These are phyloP conservation scores for Tapirus terrestris DNA, from an alignment of 2,113 vertebrate genomes.

Conservation along the genomic window DNA sequence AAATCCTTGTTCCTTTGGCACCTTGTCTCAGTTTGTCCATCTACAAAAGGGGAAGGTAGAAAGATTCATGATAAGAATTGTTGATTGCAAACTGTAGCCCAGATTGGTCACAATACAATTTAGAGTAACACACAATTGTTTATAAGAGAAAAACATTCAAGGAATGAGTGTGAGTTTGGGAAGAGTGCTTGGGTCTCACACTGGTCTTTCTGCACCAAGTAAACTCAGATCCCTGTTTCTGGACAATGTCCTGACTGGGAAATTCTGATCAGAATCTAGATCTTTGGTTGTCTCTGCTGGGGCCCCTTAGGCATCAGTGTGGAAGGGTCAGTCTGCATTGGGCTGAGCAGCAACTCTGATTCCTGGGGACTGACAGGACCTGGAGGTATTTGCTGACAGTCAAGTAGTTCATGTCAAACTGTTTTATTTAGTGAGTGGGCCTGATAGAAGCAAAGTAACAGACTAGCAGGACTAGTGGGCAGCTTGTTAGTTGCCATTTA, in stretches of 20 bases:
- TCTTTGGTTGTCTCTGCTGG: constrained; percentile 3
- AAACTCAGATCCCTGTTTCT: background rate
- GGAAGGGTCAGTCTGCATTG: background rate
- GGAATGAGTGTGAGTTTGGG: background rate
- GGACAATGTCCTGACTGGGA: background rate
- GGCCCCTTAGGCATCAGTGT: background rate
- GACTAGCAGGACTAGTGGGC: background rate
- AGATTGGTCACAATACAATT: background rate
- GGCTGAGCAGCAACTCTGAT: background rate
- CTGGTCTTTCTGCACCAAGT: background rate
- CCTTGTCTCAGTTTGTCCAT: background rate
- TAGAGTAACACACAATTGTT: background rate
- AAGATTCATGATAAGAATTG: background rate
- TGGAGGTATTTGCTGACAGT: background rate
- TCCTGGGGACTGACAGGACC: background rate
- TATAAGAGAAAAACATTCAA: background rate
- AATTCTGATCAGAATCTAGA: background rate
- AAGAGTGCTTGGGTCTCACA: background rate
- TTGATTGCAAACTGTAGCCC: background rate
- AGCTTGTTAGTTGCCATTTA: background rate
- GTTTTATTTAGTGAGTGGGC: constrained; percentile 12
- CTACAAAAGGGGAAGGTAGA: background rate
- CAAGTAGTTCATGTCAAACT: background rate
- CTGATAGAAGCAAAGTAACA: background rate
- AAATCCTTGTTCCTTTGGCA: background rate